Evolutionary conservation across 2,888 invertebrate species (phyloP).

Genomic region (Pollenia angustigena): DNA sequence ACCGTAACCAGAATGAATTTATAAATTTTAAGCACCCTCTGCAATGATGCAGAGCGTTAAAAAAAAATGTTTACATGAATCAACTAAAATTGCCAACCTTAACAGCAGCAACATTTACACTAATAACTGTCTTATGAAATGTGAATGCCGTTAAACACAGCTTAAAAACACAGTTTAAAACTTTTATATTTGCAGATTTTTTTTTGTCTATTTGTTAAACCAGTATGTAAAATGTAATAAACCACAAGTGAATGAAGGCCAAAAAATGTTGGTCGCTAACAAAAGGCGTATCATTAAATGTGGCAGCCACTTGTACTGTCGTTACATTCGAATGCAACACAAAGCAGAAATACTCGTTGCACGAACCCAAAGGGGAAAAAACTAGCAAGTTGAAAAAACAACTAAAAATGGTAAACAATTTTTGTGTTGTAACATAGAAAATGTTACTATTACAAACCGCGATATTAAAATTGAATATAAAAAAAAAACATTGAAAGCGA

Average conservation of each 20-base stretch:
- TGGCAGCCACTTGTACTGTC: slow-evolving; percentile 61
- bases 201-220: background rate
- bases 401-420: slow-evolving; percentile 42
- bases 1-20: background rate
- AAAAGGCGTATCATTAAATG: slow-evolving; percentile 69
- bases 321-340: slow-evolving; percentile 28
- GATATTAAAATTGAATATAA: slow-evolving; percentile 21
- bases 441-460: slow-evolving; percentile 64
- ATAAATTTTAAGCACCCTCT: no score
- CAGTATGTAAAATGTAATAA: slow-evolving; percentile 15
- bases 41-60: no score
- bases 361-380: slow-evolving; percentile 20
- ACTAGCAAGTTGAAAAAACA: slow-evolving; percentile 23
- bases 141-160: slow-evolving; percentile 41
- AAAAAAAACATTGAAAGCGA: background rate
- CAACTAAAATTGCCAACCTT: background rate
- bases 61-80: background rate
- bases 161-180: slow-evolving; percentile 21
- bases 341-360: slow-evolving; percentile 40
- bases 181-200: background rate
- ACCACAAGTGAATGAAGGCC: slow-evolving; percentile 61
- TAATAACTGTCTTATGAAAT: slow-evolving; percentile 16
- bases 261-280: slow-evolving; percentile 65
- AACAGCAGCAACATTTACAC: slow-evolving; percentile 1
- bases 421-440: slow-evolving; percentile 66